Evolutionary conservation across 2,113 vertebrate species (phyloP).

Genomic region (Lathamus discolor): DNA sequence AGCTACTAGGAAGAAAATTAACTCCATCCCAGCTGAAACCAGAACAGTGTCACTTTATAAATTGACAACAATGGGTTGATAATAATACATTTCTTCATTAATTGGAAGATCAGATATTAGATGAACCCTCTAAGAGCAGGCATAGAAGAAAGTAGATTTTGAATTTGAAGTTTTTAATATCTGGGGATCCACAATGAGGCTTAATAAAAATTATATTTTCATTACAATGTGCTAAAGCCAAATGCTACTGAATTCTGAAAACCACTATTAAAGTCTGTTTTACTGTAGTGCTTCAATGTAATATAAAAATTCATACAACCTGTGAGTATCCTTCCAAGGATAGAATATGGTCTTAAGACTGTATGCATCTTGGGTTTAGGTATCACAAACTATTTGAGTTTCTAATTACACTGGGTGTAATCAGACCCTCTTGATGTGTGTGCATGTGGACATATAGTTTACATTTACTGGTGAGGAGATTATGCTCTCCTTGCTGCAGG

Average conservation of each 20-base stretch:
- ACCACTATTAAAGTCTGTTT: neutral
- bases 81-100: neutral
- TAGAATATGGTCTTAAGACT: neutral
- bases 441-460: neutral
- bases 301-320: neutral
- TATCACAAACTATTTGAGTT: neutral
- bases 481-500: neutral
- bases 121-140: neutral
- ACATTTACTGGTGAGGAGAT: neutral
- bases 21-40: neutral
- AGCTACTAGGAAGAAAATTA: neutral
- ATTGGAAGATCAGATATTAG: neutral
- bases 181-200: neutral
- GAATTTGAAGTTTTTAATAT: neutral
- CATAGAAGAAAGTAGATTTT: neutral
- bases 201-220: neutral
- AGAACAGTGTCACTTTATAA: neutral
- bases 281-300: neutral
- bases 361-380: neutral
- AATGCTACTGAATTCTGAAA: neutral
- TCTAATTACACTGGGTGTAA: slow-evolving; percentile 9
- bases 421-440: neutral
- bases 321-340: neutral
- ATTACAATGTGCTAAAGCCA: neutral
- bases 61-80: neutral